Base-by-base conservation (phyloP, 2,888 invertebrate species). In the Dryobota labecula region DNA sequence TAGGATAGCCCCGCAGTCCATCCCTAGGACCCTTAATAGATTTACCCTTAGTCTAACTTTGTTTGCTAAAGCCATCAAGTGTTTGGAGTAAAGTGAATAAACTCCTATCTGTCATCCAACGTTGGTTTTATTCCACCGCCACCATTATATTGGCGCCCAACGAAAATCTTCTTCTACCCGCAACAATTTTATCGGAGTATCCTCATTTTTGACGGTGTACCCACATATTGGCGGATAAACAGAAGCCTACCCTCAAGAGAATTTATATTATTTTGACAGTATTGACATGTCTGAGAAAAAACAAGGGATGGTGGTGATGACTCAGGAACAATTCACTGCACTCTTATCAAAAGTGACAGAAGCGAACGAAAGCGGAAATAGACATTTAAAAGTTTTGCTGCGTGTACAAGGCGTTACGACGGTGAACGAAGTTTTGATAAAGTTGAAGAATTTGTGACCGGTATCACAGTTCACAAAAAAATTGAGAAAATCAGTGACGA, bases 401-500 rank as follows among this genome's bases (percentile, higher is more conserved):
- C n/a, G n/a, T n/a, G n/a, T n/a, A n/a, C n/a, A n/a, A n/a, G n/a
- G n/a, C n/a, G n/a, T n/a, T n/a, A n/a, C n/a, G n/a, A n/a, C n/a
- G n/a, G n/a, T n/a, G 41, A 58, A 27, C 11, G 41, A 41, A 27
- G 18, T 41, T 58, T 41, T 15, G 4, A 41, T 27, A 41, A 41
- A 58, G 58, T 58, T 2, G 41, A 58, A 58, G 27, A 58, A 27
- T 27, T 27, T 27, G 24, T 51, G 15, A 51, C 24, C 2, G 7
- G 27, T 15, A 15, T 27, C 15, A 18, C 62, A 36, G 62, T 62
- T 4, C 36, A 49, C 36, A n/a, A 62, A 62, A 15, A 49, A 62
- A 36, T 27, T n/a, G 49, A 62, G 8, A 62, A 51, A 47, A 61
- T 61, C 8, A 24, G 33, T 33, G 61, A 45, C 20, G 60, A 45